Base-by-base conservation (phyloP, 2,797 vertebrate species). In the Limnodromus scolopaceus region DNA sequence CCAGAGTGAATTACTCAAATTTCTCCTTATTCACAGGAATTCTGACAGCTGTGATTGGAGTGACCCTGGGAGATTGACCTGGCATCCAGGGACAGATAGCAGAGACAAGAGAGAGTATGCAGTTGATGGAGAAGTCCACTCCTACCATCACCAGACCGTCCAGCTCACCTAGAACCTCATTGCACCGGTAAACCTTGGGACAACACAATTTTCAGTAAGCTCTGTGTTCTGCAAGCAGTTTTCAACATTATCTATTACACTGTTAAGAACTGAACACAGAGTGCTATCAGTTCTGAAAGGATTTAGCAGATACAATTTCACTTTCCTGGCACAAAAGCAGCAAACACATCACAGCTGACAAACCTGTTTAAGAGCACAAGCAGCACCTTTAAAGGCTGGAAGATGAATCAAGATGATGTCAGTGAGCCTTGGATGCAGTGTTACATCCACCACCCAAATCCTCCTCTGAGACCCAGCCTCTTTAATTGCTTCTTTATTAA, bases 401-500 rank as follows among this genome's bases (percentile, higher is more conserved):
- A 54, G 36, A 14, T n/a, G 10, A 77, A 66, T 30, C 19, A 39
- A 16, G 11, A 41, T 43, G 10, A 41, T 7, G 13, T 12, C 14
- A 46, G 32, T 0, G 0, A 46, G 72, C 54, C 83, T 11, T 30
- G 34, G 28, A 11, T 1, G 13, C 6, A 18, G 13, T 16, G 11
- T 6, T 34, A 28, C 1, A 79, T 58, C 24, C 77, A 27, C 15
- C 3, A 20, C 41, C 23, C 57, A 51, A 34, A 57, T 9, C 25
- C 24, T 49, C 39, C 79, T 15, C 32, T 0, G 0, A 25, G 23
- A 43, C 30, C 34, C 51, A 24, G 0, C 38, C 46, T 74, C 51
- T 70, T 48, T 9, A 46, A 28, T 0, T 0, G 0, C 43, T 17
- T 43, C 27, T 71, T 64, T 43, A 49, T 4, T 4, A 77, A 38